Evolutionary conservation across 2,113 vertebrate genomes (phyloP).

Genomic region (Carassius gibelio): DNA sequence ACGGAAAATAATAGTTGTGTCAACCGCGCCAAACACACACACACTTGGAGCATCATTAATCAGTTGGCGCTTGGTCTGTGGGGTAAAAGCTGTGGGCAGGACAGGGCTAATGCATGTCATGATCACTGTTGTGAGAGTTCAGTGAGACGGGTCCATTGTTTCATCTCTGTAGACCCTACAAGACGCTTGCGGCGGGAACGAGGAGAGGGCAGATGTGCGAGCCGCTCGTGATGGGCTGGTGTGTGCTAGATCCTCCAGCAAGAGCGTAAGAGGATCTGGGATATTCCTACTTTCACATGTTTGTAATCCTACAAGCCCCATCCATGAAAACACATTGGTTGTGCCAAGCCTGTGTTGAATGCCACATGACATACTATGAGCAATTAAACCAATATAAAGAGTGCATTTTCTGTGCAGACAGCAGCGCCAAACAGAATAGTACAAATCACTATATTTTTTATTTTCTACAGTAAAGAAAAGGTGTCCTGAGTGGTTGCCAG

Average conservation of each 20-base stretch:
- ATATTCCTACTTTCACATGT: not conserved
- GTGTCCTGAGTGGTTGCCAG: too few species aligned
- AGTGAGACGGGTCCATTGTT: conserved; percentile 18
- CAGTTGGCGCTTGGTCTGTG: not conserved
- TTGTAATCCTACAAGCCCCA: not conserved
- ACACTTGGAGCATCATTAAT: not conserved
- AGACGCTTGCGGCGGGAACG: not conserved
- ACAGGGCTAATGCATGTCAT: conserved; percentile 12
- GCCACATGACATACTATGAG: not conserved
- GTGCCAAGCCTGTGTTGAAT: not conserved
- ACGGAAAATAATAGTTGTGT: not conserved
- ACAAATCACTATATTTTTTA: not conserved
- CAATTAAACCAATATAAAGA: not conserved
- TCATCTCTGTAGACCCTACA: conserved; percentile 18
- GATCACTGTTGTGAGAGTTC: not conserved
- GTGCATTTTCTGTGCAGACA: not conserved
- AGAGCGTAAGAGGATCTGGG: conserved; percentile 5
- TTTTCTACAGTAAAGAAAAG: not conserved
- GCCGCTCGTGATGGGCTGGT: not conserved
- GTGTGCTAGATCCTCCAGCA: not conserved
- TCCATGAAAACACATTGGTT: not conserved
- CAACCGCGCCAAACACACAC: not conserved
- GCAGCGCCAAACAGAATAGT: not conserved
- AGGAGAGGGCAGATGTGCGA: not conserved
- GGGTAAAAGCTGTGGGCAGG: conserved; percentile 10